These are phyloP conservation scores for Hormiphora californensis DNA, from an alignment of 37 sponge, comb jelly and placozoan genomes.

Conservation along the genomic window DNA sequence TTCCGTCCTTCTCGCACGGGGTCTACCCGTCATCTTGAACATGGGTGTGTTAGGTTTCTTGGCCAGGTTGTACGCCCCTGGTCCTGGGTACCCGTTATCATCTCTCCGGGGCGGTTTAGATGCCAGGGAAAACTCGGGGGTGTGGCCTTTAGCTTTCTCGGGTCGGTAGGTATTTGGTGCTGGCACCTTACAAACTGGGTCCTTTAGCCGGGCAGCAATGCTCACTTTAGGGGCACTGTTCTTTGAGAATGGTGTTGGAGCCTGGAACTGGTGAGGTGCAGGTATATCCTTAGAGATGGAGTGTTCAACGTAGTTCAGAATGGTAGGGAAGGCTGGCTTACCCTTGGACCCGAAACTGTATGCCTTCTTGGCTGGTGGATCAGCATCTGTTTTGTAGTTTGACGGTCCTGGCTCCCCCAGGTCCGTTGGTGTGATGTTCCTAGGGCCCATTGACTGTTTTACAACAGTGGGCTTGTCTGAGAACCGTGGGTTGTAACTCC, in stretches of 20 bases:
- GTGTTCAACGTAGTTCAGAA: slow-evolving; percentile 36
- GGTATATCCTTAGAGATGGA: background rate
- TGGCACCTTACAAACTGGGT: background rate
- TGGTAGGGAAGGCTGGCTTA: slow-evolving; percentile 7
- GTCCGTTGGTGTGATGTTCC: background rate
- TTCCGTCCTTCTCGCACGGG: background rate
- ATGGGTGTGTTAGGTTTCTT: background rate
- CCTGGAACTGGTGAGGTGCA: background rate
- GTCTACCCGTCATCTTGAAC: slow-evolving; percentile 39
- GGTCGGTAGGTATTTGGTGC: slow-evolving; percentile 23
- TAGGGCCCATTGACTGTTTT: background rate
- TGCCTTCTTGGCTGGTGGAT: background rate
- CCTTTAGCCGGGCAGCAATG: background rate
- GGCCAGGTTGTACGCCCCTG: slow-evolving; percentile 7
- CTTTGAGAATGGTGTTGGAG: slow-evolving; percentile 1
- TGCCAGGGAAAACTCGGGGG: background rate
- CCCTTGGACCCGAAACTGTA: background rate
- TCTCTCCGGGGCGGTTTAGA: background rate
- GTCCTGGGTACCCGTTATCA: slow-evolving; percentile 36
- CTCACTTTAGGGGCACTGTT: background rate
- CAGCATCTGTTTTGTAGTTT: background rate
- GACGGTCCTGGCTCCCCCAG: slow-evolving; percentile 14
- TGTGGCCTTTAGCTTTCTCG: background rate
- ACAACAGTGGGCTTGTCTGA: slow-evolving; percentile 21
- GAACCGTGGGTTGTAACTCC: slow-evolving; percentile 43